phyloP scores from a whole-genome alignment of 1,140 invertebrate species.

The Glossosoma conforme region DNA sequence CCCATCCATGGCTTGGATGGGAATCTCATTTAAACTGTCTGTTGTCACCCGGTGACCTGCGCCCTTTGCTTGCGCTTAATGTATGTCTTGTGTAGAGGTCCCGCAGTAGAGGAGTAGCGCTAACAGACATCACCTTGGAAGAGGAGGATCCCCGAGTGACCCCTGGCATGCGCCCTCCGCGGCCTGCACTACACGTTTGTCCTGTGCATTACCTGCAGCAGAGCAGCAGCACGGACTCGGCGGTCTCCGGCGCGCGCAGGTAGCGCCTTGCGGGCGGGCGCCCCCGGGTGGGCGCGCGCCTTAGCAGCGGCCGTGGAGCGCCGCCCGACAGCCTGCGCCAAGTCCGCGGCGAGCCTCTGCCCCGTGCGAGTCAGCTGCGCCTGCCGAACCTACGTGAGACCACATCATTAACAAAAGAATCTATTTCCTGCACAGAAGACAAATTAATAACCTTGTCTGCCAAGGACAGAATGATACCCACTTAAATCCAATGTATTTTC shows the following conservation, averaged over 20 bases:
- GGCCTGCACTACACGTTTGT: constrained; percentile 39
- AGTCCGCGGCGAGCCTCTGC: constrained; percentile 68
- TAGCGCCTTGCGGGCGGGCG: constrained; percentile 35
- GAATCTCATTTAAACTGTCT: too few relatives aligned
- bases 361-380: constrained; percentile 65
- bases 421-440: constrained; percentile 1
- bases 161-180: neutral
- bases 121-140: neutral
- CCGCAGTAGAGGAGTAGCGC: neutral
- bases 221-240: too few relatives aligned
- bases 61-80: too few relatives aligned
- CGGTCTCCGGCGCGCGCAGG: constrained; percentile 39
- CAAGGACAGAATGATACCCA: neutral
- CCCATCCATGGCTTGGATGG: too few relatives aligned
- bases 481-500: neutral
- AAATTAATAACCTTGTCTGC: neutral
- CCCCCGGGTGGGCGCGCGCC: constrained; percentile 38
- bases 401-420: neutral
- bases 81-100: too few relatives aligned
- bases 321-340: constrained; percentile 68
- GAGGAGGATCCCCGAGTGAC: too few relatives aligned
- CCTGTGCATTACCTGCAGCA: too few relatives aligned
- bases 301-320: constrained; percentile 53
- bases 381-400: constrained; percentile 48
- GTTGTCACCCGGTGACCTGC: too few relatives aligned